Conservation (phyloP, 2,113 vertebrate genomes). For the Tenebrosternarchus preto region DNA sequence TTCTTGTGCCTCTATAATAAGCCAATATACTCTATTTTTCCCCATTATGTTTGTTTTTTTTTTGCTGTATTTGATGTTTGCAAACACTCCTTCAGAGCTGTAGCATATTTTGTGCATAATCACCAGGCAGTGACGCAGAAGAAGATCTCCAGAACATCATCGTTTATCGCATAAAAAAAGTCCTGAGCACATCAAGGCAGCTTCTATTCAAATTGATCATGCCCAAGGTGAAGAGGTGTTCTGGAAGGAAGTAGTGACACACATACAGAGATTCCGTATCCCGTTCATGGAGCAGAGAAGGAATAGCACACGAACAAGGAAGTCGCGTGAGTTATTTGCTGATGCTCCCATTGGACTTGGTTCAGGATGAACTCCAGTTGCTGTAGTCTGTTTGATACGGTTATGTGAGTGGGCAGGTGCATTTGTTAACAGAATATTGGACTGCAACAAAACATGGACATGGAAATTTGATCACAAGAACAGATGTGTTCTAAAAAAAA, state of each 20-base stretch:
- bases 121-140: neutral
- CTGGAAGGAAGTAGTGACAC: neutral
- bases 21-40: neutral
- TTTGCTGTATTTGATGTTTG: neutral
- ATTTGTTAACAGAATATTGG: neutral
- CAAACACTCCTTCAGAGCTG: neutral
- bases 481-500: too few species aligned
- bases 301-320: too few species aligned
- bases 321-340: neutral
- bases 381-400: neutral
- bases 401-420: neutral
- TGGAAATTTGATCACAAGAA: neutral
- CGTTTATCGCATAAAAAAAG: too few species aligned
- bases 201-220: neutral
- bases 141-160: neutral
- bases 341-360: neutral
- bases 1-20: neutral
- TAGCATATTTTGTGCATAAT: neutral
- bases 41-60: neutral
- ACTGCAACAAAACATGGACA: neutral
- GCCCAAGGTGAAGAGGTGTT: neutral
- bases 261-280: neutral
- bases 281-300: neutral
- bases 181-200: neutral
- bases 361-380: neutral